A percentile compares a stretch with the other conserved stretches of the same genome.
phyloP scores from a whole-genome alignment of 2,797 vertebrate species.

The Acanthiza pusilla region DNA sequence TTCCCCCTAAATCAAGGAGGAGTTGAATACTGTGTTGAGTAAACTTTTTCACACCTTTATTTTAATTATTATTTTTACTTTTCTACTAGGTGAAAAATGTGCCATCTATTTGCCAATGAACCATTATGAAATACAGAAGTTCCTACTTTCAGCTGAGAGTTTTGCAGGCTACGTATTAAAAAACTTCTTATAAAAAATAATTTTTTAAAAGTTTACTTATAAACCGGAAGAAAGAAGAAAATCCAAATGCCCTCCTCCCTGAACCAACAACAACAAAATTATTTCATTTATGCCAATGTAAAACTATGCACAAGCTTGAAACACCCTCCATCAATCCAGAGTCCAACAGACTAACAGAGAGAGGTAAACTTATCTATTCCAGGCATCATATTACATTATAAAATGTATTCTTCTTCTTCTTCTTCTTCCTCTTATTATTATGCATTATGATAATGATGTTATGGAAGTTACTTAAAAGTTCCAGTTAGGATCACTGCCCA shows the following conservation, averaged over 20 bases:
- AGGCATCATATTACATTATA: not conserved
- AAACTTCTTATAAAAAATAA: not conserved
- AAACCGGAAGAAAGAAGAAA: not conserved
- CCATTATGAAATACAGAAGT: not conserved
- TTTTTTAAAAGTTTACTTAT: not conserved
- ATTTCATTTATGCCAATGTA: not conserved
- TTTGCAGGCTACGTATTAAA: not conserved
- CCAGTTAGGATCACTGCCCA: not conserved
- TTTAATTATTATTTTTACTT: not conserved
- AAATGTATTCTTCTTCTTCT: not conserved
- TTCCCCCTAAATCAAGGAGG: not conserved
- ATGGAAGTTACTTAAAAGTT: not conserved
- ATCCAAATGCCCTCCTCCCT: accelerated
- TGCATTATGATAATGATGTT: not conserved
- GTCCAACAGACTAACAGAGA: not conserved
- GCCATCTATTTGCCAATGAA: not conserved
- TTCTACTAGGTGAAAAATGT: not conserved
- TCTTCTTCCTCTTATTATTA: too few species aligned
- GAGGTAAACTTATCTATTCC: not conserved
- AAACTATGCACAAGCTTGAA: not conserved
- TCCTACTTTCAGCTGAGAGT: not conserved
- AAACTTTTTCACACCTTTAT: not conserved
- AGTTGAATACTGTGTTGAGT: not conserved
- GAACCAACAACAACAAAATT: not conserved
- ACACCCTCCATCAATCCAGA: not conserved